Conservation (phyloP, 2,888 invertebrate genomes). For the Archips xylosteana region DNA sequence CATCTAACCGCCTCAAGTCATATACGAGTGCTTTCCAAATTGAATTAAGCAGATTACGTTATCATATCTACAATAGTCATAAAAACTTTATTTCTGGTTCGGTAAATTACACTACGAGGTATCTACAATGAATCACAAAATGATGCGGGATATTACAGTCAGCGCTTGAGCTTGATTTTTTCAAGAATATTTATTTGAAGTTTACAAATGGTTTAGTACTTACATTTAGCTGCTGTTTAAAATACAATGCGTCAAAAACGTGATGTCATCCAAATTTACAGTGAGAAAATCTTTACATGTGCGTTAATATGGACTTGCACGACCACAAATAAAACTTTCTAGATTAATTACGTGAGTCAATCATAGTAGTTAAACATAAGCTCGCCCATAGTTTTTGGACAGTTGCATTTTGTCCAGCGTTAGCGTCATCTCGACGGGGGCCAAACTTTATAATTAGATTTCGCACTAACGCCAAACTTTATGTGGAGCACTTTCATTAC, state of each 20-base stretch:
- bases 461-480: conserved; percentile 62
- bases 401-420: conserved; percentile 38
- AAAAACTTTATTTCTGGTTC: not conserved
- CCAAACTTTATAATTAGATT: conserved; percentile 59
- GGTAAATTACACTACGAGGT: not conserved
- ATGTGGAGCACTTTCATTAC: conserved; percentile 69
- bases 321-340: not conserved
- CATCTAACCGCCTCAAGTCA: conserved; percentile 2
- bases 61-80: conserved; percentile 4
- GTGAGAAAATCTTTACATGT: no score
- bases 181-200: no score
- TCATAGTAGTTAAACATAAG: no score
- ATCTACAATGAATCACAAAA: not conserved
- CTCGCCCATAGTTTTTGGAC: conserved; percentile 21
- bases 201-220: no score
- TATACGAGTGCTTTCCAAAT: conserved; percentile 10
- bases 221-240: no score
- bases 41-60: not conserved
- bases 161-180: no score
- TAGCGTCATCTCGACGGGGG: conserved; percentile 30
- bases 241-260: no score
- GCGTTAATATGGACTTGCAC: no score
- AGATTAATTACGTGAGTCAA: not conserved
- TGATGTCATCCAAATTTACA: no score
- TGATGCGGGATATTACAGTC: no score